Evolutionary conservation across 2,888 invertebrate genomes (phyloP).

Genomic region (Formica aserva): DNA sequence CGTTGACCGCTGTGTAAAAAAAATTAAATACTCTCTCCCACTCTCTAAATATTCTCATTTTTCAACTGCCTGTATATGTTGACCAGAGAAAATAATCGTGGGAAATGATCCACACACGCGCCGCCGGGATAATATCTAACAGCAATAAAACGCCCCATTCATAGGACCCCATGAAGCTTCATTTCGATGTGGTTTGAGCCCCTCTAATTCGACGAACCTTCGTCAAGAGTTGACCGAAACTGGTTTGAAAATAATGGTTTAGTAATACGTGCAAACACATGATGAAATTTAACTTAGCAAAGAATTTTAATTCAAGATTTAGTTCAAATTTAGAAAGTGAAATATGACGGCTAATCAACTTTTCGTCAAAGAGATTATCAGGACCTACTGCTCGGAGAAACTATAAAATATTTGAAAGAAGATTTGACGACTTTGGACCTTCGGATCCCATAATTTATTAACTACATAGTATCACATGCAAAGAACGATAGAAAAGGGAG

Average conservation of each 20-base stretch:
- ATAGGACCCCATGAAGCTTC: constrained; percentile 28
- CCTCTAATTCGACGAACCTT: background rate
- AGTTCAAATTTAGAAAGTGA: background rate
- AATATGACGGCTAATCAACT: background rate
- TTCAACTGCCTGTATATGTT: background rate
- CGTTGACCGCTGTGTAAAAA: constrained; percentile 5
- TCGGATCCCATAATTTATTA: constrained; percentile 23
- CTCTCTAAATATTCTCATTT: constrained; percentile 21
- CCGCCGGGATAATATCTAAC: constrained; percentile 18
- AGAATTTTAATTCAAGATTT: background rate
- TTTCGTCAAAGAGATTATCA: background rate
- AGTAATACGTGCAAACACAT: background rate
- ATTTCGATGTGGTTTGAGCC: background rate
- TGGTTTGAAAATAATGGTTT: background rate
- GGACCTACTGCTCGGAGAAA: background rate
- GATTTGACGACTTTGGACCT: background rate
- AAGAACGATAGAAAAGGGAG: background rate
- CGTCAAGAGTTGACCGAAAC: background rate
- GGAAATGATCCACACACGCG: constrained; percentile 21
- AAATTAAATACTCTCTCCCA: constrained; percentile 3
- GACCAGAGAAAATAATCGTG: constrained; percentile 34
- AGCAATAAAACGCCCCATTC: constrained; percentile 42
- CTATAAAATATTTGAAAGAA: background rate
- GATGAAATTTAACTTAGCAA: background rate
- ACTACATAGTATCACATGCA: background rate